These are phyloP conservation scores for Colletes latitarsis DNA, from an alignment of 1,140 invertebrate species.

Conservation along the genomic window DNA sequence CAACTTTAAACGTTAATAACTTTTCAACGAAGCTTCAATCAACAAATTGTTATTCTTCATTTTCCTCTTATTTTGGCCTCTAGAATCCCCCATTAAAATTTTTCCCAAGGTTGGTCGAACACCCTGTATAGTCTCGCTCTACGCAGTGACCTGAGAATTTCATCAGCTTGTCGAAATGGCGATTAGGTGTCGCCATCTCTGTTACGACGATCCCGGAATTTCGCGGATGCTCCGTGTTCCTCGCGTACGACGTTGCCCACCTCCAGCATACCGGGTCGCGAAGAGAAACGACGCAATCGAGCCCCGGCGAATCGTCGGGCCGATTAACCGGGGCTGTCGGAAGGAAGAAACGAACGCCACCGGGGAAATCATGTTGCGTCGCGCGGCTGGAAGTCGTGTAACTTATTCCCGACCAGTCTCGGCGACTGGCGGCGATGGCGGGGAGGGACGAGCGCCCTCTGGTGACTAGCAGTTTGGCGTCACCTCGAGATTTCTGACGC, in stretches of 20 bases:
- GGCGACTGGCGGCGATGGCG: constrained; percentile 34
- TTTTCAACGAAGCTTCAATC: too few species aligned
- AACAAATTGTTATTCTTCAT: too few species aligned
- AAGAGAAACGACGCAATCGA: constrained; percentile 56
- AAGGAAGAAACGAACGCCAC: constrained; percentile 58
- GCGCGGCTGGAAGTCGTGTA: constrained; percentile 42
- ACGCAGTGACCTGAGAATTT: too few species aligned
- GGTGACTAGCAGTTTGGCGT: constrained; percentile 29
- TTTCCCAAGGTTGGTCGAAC: too few species aligned
- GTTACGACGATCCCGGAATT: neutral
- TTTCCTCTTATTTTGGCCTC: too few species aligned
- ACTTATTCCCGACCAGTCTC: constrained; percentile 64
- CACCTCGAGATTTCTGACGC: constrained; percentile 28
- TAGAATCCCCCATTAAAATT: too few species aligned
- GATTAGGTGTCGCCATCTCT: too few species aligned
- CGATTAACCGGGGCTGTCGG: constrained; percentile 63
- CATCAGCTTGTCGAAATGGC: too few species aligned
- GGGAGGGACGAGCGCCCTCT: neutral
- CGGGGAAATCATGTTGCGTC: constrained; percentile 75
- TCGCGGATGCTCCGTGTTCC: neutral
- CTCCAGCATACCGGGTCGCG: constrained; percentile 10
- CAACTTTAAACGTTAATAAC: too few species aligned
- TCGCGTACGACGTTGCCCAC: constrained; percentile 24
- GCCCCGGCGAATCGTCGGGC: constrained; percentile 55
- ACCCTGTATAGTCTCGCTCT: too few species aligned